Evolutionary conservation across 2,888 invertebrate species (phyloP), one percentile per base, ranked within the genome.

Genomic region (Calameuta pallipes): DNA sequence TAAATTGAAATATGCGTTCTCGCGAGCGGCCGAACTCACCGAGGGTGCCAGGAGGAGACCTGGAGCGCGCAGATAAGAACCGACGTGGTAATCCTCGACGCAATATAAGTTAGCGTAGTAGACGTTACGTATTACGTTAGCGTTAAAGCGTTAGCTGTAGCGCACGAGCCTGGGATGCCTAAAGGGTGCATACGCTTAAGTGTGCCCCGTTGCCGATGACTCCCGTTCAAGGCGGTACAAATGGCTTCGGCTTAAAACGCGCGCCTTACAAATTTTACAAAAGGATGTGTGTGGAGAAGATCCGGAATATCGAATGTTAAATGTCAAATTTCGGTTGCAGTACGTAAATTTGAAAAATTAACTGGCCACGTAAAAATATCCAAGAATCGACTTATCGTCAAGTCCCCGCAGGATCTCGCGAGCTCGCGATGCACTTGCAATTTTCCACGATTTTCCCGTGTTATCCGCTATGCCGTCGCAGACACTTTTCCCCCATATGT

Each of bases 1-100:
- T 88, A 89, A 89, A 90, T 90, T 88, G 87, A 89, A 89, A 89
- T 86, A 86, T 87, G 87, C 86, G 85, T 86, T 85, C 83, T 78
- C 78, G 82, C 82, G 83, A 84, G 70, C 70, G 70, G 77, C 83
- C 79, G 81, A 85, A 79, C 84, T 82, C 80, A 81, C 80, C 82
- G 84, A 75, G 77, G 35, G 75, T 76, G 74, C 75, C 80, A 81
- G 81, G 78, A 33, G 31, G 79, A 82, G 81, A 85, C 83, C 88
- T 88, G 88, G 85, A 78, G 84, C 84, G 83, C 83, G 84, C 83
- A 89, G 90, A 90, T 90, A 90, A 90, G 90, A 87, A 89, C 86
- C 88, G 88, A 87, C 88, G 87, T 87, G 86, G 89, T 90, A 90
- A 90, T 90, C 90, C 89, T 87, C 86, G 84, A 85, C 86, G 88